Conservation (phyloP, 2,797 vertebrate genomes). For the Cryptoprocta ferox region DNA sequence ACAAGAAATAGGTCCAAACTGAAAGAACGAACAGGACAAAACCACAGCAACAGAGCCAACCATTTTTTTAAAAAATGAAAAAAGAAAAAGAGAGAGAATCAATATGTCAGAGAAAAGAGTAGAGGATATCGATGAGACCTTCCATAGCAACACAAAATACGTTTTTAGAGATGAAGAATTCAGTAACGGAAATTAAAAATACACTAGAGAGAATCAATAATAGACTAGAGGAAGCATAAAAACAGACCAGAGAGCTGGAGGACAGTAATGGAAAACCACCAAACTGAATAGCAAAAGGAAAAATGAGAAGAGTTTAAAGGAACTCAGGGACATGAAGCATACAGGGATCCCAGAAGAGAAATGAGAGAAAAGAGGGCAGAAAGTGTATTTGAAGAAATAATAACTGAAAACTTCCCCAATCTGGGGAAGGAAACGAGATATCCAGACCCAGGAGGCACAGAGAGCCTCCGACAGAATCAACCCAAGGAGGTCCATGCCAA, state of each 20-base stretch:
- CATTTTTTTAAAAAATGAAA: not conserved
- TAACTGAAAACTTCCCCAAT: not conserved
- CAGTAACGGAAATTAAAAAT: not conserved
- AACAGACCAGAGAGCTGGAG: not conserved
- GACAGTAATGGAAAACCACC: not conserved
- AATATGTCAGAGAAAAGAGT: not conserved
- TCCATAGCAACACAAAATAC: not conserved
- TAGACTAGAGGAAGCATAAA: not conserved
- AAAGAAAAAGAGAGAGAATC: not conserved
- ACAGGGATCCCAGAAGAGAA: not conserved
- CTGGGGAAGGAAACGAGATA: not conserved
- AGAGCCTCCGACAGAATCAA: not conserved
- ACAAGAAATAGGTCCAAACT: not conserved
- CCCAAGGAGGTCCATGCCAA: not conserved
- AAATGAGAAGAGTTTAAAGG: not conserved
- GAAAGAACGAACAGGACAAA: not conserved
- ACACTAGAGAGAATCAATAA: not conserved
- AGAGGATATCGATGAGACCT: not conserved
- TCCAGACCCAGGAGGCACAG: not conserved
- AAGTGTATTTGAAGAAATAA: not conserved
- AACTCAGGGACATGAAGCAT: not conserved
- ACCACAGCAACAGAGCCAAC: not conserved
- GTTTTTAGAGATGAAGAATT: not conserved
- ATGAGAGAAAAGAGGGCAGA: not conserved
- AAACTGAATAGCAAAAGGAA: not conserved